These are phyloP conservation scores for Erynnis tages DNA, from an alignment of 2,888 invertebrate species.

Conservation along the genomic window DNA sequence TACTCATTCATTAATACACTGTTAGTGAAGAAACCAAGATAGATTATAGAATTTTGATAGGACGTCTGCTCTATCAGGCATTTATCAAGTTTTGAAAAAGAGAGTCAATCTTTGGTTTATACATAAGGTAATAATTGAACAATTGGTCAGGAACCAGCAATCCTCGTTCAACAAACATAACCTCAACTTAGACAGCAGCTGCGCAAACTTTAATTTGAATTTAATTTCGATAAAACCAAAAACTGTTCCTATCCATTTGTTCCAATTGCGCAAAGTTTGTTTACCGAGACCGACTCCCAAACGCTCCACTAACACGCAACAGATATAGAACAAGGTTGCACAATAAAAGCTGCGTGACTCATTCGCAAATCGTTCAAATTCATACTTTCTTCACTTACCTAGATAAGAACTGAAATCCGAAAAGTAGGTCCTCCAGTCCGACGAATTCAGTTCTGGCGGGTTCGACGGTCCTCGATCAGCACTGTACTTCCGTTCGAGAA, in stretches of 20 bases:
- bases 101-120: too few relatives aligned
- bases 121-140: too few relatives aligned
- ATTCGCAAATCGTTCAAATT: conserved; percentile 46
- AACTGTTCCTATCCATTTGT: conserved; percentile 37
- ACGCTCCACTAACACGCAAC: conserved; percentile 71
- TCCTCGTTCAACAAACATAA: too few relatives aligned
- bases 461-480: conserved; percentile 60
- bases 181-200: neutral
- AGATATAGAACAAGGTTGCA: conserved; percentile 75
- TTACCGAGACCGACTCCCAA: conserved; percentile 57
- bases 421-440: conserved; percentile 76
- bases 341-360: conserved; percentile 68
- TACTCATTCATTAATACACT: too few relatives aligned
- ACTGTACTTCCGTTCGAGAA: conserved; percentile 81
- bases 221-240: neutral
- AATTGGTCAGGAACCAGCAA: too few relatives aligned
- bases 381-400: conserved; percentile 59
- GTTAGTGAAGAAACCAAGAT: too few relatives aligned
- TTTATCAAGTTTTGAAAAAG: too few relatives aligned
- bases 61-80: too few relatives aligned
- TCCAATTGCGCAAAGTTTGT: conserved; percentile 69
- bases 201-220: neutral
- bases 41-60: too few relatives aligned
- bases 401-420: conserved; percentile 77
- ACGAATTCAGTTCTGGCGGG: conserved; percentile 61